Percentiles rank a stretch among this genome's conserved stretches.
phyloP scores from a whole-genome alignment of 2,113 vertebrate species.

The Sminthopsis crassicaudata region DNA sequence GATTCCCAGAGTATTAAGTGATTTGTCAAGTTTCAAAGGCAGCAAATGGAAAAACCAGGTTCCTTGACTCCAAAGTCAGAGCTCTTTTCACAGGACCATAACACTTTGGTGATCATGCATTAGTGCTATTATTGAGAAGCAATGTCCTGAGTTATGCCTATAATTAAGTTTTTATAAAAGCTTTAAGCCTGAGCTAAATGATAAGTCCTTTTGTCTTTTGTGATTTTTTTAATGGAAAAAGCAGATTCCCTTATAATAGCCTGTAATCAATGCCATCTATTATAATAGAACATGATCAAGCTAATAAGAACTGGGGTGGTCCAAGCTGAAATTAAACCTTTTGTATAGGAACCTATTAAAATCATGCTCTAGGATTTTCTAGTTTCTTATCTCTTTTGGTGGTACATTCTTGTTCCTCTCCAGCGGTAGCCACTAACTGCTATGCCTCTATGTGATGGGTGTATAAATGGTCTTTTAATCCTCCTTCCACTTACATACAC shows the following conservation, averaged over 20 bases:
- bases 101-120: background rate
- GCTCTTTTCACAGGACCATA: background rate
- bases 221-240: slow-evolving; percentile 30
- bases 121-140: background rate
- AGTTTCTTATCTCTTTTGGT: background rate
- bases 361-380: background rate
- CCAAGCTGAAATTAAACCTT: slow-evolving; percentile 52
- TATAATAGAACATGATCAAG: slow-evolving; percentile 51
- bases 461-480: background rate
- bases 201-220: slow-evolving; percentile 63
- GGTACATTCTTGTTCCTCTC: background rate
- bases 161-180: slow-evolving; percentile 29
- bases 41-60: background rate
- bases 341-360: background rate
- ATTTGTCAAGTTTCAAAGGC: background rate
- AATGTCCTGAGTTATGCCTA: background rate
- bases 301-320: slow-evolving; percentile 44
- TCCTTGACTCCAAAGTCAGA: background rate
- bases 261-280: slow-evolving; percentile 24
- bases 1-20: background rate
- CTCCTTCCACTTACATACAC: background rate
- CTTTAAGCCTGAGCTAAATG: slow-evolving; percentile 59
- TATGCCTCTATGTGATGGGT: rapidly evolving
- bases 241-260: slow-evolving; percentile 38
- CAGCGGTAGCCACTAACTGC: background rate